Evolutionary conservation across 2,113 vertebrate genomes (phyloP).

Genomic region (Dasyprocta punctata): DNA sequence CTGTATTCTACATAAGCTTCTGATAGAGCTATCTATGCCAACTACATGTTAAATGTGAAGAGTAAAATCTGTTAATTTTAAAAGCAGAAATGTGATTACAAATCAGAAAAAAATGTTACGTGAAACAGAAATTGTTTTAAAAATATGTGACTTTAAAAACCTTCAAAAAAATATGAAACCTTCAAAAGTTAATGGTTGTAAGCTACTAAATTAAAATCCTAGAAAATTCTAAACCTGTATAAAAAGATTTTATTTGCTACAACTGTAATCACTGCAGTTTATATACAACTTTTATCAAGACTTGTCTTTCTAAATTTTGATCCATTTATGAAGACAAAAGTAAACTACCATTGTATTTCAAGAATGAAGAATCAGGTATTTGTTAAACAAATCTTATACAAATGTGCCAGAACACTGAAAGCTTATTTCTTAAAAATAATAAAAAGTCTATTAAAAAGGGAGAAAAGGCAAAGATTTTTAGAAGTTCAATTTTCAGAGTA

Average conservation of each 20-base stretch:
- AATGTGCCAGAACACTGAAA: background rate
- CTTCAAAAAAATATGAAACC: background rate
- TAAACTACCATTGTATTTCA: background rate
- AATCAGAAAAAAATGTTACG: conserved; percentile 21
- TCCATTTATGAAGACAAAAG: background rate
- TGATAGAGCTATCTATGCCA: background rate
- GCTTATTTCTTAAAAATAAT: background rate
- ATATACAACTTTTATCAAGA: background rate
- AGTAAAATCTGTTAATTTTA: background rate
- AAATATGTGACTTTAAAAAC: background rate
- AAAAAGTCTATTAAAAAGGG: background rate
- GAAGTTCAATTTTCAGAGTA: background rate
- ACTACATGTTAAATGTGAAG: background rate
- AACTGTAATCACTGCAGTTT: conserved; percentile 29
- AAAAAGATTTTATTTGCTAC: conserved; percentile 2
- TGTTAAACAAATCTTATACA: background rate
- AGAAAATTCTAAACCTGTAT: background rate
- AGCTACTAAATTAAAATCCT: conserved; percentile 20
- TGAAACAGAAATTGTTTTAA: background rate
- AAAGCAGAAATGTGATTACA: background rate
- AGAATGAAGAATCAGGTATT: background rate
- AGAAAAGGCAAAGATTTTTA: background rate
- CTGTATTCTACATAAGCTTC: conserved; percentile 10
- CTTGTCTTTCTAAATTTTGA: background rate
- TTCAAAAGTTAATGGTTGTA: background rate